phyloP scores from a whole-genome alignment of 2,888 invertebrate species.

The Eustalomyia histrio region DNA sequence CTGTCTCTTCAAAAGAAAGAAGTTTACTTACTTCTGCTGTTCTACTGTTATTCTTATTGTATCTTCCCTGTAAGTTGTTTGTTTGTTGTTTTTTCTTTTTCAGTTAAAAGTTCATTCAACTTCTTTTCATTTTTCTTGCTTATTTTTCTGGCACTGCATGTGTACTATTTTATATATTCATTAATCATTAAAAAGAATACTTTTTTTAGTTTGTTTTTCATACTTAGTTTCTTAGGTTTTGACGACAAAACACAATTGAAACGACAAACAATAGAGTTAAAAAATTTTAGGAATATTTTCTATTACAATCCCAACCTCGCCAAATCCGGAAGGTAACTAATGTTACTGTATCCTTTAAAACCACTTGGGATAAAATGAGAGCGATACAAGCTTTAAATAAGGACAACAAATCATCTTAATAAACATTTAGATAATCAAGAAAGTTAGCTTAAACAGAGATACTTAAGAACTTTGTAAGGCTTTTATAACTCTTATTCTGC shows the following conservation, averaged over 20 bases:
- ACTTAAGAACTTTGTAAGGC: too few species aligned
- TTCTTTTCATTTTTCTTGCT: conserved; percentile 10
- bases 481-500: too few species aligned
- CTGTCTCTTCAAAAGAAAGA: conserved; percentile 26
- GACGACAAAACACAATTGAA: not conserved
- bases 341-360: too few species aligned
- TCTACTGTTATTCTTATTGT: conserved; percentile 32
- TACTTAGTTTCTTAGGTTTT: conserved; percentile 4
- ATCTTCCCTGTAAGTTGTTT: not conserved
- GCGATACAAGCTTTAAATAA: too few species aligned
- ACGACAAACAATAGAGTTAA: not conserved
- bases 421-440: too few species aligned
- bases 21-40: conserved; percentile 16
- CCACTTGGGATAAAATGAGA: too few species aligned
- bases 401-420: too few species aligned
- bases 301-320: too few species aligned
- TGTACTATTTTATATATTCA: not conserved
- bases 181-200: conserved; percentile 25
- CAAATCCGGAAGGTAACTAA: too few species aligned
- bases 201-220: conserved; percentile 17
- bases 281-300: not conserved
- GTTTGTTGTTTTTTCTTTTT: conserved; percentile 23
- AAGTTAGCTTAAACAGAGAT: too few species aligned
- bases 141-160: not conserved
- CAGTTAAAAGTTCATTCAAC: conserved; percentile 40